Conservation (phyloP, 2,888 invertebrate species). For the Ornithoptera alexandrae region DNA sequence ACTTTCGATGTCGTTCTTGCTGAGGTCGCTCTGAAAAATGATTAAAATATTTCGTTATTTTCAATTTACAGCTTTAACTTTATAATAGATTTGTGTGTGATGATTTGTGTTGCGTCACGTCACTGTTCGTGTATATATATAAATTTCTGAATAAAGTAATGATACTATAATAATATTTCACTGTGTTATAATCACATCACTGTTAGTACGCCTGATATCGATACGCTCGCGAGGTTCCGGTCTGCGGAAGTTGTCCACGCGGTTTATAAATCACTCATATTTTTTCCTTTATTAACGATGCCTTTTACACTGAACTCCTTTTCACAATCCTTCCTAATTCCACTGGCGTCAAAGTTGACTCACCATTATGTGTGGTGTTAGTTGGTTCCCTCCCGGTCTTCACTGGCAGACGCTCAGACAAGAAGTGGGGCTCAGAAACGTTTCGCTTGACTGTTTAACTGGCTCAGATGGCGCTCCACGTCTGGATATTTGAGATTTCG, state of each 20-base stretch:
- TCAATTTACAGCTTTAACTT: slow-evolving; percentile 48
- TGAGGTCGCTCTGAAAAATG: slow-evolving; percentile 90
- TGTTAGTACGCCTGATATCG: slow-evolving; percentile 43
- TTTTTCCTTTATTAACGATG: slow-evolving; percentile 51
- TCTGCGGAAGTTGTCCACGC: slow-evolving; percentile 63
- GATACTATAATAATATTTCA: slow-evolving; percentile 58
- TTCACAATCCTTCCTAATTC: slow-evolving; percentile 71
- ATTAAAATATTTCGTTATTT: slow-evolving; percentile 73
- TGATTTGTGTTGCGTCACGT: slow-evolving; percentile 52
- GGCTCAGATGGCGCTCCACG: slow-evolving; percentile 85
- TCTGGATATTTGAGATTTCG: slow-evolving; percentile 83
- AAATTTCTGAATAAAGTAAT: slow-evolving; percentile 39
- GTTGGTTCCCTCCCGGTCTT: slow-evolving; percentile 83
- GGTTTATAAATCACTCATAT: slow-evolving; percentile 53
- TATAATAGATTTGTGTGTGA: slow-evolving; percentile 55
- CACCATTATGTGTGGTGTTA: slow-evolving; percentile 85
- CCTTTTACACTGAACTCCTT: slow-evolving; percentile 69
- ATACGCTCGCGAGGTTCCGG: slow-evolving; percentile 63
- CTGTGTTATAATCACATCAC: slow-evolving; percentile 64
- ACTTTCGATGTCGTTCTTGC: slow-evolving; percentile 94
- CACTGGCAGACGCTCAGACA: slow-evolving; percentile 87
- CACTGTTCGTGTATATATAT: slow-evolving; percentile 52
- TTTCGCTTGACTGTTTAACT: slow-evolving; percentile 86
- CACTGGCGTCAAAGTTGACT: slow-evolving; percentile 74
- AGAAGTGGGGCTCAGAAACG: slow-evolving; percentile 87